These are phyloP conservation scores for Edolisoma coerulescens DNA, from an alignment of 2,113 vertebrate genomes.

Conservation along the genomic window DNA sequence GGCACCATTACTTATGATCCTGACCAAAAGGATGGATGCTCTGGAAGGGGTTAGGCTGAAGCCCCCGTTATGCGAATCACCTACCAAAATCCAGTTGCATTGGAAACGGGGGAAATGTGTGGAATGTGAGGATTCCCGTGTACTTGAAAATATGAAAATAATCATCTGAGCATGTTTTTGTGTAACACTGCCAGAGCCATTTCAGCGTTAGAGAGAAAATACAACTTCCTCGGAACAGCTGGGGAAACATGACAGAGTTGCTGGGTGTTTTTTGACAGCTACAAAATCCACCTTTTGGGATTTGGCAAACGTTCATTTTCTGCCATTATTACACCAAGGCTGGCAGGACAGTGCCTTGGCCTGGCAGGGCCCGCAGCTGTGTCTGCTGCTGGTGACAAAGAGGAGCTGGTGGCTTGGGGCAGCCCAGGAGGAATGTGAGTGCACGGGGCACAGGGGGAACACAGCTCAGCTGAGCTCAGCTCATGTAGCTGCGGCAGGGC, in stretches of 20 bases:
- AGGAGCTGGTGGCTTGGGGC: neutral
- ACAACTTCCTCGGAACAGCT: neutral
- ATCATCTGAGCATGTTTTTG: slow-evolving; percentile 3
- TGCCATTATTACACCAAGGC: neutral
- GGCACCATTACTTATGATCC: slow-evolving; percentile 3
- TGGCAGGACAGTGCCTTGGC: neutral
- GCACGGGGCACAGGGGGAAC: neutral
- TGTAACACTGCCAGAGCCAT: neutral
- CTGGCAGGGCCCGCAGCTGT: neutral
- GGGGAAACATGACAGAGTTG: neutral
- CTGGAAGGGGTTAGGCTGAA: slow-evolving; percentile 56
- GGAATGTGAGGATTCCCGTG: neutral
- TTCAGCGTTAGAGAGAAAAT: neutral
- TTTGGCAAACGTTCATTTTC: neutral
- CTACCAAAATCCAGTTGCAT: neutral
- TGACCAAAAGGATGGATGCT: slow-evolving; percentile 18
- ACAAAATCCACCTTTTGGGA: neutral
- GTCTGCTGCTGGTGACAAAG: fast-evolving
- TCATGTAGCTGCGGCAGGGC: neutral
- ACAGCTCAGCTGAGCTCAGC: neutral
- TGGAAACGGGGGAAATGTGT: neutral
- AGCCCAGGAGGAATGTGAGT: neutral
- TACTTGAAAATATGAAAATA: slow-evolving; percentile 18
- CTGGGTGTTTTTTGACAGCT: neutral
- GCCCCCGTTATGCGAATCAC: neutral